Evolutionary conservation across 2,797 vertebrate genomes (phyloP), one percentile per base, ranked within the genome.

Genomic region (Artibeus lituratus): DNA sequence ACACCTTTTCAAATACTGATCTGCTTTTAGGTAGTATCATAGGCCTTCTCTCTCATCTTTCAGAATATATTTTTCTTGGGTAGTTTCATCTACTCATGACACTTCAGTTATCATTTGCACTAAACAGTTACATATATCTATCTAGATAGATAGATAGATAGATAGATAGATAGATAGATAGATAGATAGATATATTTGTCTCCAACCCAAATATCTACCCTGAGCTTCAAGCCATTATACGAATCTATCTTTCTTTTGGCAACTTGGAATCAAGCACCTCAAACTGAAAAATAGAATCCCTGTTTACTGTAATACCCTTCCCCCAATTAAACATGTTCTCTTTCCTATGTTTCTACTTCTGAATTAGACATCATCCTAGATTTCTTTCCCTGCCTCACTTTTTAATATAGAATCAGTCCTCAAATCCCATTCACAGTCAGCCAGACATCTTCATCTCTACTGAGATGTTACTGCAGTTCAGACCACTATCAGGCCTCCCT

Each of bases 1-100:
- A 57, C 39, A 80, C 35, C 22, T 74, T 96, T 76, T 86, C 57
- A 73, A 44, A 77, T 74, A 84, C 47, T 49, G 42, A 53, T 70
- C 37, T 26, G 7, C 35, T 84, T 91, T 29, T 22, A 87, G 21
- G 26, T 77, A 51, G 59, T 49, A 73, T 49, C 42, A 21, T 10
- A 90, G 77, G 49, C 7, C 59, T 92, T 62, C 78, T 92, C 78
- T 92, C 35, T 88, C 24, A 32, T 57, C 77, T 94, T 76, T 94
- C 73, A 94, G 51, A 78, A 85, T 92, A 35, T 47, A 15, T 32
- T 92, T 93, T 86, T 35, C 51, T 91, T 90, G 35, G 76, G 7
- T 86, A 65, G 39, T 49, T 22, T 88, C 10, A 16, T 87, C n/a
- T 5, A 47, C 6, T 37, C 55, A 37, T 10, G 77, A 73, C 69